Evolutionary conservation across 2,888 invertebrate genomes (phyloP), one percentile per base, ranked within the genome.

Genomic region (Pachycephus smyrnensis): DNA sequence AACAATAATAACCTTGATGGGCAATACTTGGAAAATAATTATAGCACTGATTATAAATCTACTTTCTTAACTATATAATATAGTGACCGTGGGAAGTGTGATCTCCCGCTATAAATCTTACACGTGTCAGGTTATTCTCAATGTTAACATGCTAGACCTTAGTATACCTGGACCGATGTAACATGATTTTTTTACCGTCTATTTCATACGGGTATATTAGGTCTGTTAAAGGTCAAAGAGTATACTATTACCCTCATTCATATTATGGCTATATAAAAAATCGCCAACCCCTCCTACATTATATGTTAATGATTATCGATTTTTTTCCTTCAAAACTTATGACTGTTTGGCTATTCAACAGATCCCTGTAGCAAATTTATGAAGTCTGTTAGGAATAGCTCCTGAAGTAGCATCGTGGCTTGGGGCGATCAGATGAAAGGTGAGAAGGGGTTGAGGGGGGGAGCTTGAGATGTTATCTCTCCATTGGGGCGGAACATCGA

Each of bases 401-500:
- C 30, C 71, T 33, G 71, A 33, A 31, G 71, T 32, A 71, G 71
- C 71, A 33, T 33, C 71, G 71, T 31, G 71, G 31, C 71, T 71
- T 33, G 31, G 12, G n/a, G 71, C 71, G 71, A 32, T 71, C 32
- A 0, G 31, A 71, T 71, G 71, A 71, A 71, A 71, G 31, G 71
- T 71, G 82, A 77, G 79, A 77, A 79, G 80, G 80, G 82, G 79
- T 80, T 80, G 82, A 84, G 3, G 71, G 69, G 31, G 77, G 55
- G 2, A 55, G 9, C 55, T 23, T 55, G 55, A 84, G 89, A 89
- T 89, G 83, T 81, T 89, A 88, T 88, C 88, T 87, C 82, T 83
- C 82, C 85, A 82, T 82, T 85, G 88, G 86, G 87, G 88, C 88
- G 85, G 85, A 85, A 86, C 83, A 87, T 88, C 84, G 84, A 86